Evolutionary conservation across 64 coral and sea anemone species (phyloP).

Genomic region (Pocillopora verrucosa): DNA sequence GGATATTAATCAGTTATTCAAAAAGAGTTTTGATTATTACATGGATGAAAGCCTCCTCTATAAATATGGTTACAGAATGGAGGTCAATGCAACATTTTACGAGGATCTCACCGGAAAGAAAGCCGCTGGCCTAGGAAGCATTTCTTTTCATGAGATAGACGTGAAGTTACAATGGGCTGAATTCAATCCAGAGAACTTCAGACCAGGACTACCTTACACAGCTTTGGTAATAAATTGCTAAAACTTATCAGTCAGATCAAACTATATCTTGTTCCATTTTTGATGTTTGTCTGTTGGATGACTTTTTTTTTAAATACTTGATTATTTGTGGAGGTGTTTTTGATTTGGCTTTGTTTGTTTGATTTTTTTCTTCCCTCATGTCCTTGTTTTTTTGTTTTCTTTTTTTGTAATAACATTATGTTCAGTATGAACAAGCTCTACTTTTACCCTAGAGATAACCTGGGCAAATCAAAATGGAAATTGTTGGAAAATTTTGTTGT

Average conservation of each 20-base stretch:
- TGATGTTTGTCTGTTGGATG: too few species aligned
- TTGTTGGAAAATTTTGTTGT: too few species aligned
- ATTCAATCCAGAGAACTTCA: conserved; percentile 56
- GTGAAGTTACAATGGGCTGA: conserved; percentile 43
- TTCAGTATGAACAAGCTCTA: too few species aligned
- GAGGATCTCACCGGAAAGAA: conserved; percentile 57
- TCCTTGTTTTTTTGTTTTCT: too few species aligned
- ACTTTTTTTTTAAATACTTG: too few species aligned
- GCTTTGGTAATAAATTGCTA: conserved; percentile 28
- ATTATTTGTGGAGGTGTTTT: too few species aligned
- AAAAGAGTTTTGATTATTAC: not conserved
- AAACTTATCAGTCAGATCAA: not conserved
- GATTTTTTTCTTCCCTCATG: too few species aligned
- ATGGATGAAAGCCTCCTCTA: not conserved
- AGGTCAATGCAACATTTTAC: conserved; percentile 53
- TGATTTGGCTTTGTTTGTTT: too few species aligned
- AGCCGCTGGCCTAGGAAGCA: not conserved
- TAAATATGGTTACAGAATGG: not conserved
- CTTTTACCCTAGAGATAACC: too few species aligned
- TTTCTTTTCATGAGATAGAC: conserved; percentile 35
- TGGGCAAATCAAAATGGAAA: too few species aligned
- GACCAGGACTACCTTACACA: conserved; percentile 48
- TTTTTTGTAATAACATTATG: too few species aligned
- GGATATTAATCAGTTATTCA: conserved; percentile 13
- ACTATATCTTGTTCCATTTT: too few species aligned